Evolutionary conservation across 2,113 vertebrate species (phyloP).

Genomic region (Procapra przewalskii): DNA sequence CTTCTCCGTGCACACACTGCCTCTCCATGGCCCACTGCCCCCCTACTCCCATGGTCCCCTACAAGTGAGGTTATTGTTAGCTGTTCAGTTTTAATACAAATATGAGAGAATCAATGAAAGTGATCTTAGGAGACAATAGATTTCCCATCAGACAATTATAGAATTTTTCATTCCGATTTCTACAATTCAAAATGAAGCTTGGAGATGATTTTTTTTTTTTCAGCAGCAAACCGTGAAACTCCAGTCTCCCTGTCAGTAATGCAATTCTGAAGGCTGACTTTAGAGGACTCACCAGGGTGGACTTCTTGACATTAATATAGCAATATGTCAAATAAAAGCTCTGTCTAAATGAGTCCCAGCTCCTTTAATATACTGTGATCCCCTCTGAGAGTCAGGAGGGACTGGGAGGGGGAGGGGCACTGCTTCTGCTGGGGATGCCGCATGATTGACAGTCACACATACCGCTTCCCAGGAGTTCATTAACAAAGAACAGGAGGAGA

Average conservation of each 20-base stretch:
- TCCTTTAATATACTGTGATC: background rate
- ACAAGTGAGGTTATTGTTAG: background rate
- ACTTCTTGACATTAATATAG: background rate
- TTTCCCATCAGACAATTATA: background rate
- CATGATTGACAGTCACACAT: rapidly evolving
- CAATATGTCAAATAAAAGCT: background rate
- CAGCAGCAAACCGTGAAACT: rapidly evolving
- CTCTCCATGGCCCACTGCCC: rapidly evolving
- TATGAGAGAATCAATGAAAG: background rate
- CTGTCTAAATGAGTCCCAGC: rapidly evolving
- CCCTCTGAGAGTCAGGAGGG: background rate
- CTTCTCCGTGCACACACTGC: background rate
- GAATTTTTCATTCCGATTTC: slow-evolving; percentile 2
- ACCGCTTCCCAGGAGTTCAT: background rate
- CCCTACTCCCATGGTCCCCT: rapidly evolving
- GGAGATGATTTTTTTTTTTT: background rate
- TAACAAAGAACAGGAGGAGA: background rate
- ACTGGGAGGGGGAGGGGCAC: rapidly evolving
- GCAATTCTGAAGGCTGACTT: background rate
- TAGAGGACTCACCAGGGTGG: rapidly evolving
- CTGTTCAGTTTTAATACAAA: background rate
- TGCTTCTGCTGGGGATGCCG: background rate
- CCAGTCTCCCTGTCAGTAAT: rapidly evolving
- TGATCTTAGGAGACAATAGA: background rate
- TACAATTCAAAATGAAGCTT: background rate